Conservation (phyloP, 2,888 invertebrate genomes). For the Caenorhabditis becei region DNA sequence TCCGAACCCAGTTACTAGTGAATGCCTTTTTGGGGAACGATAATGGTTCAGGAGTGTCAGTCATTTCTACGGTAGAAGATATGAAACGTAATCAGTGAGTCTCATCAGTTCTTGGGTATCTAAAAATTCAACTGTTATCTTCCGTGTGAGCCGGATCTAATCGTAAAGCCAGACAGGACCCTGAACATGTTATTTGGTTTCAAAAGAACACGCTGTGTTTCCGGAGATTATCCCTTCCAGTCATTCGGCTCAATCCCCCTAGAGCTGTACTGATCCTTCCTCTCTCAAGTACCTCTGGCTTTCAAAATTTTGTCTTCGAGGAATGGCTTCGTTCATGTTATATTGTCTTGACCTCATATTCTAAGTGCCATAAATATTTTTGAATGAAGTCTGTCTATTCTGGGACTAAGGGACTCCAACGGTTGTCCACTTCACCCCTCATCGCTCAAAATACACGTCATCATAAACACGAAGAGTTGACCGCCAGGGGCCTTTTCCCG, state of each 20-base stretch:
- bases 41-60: too few species aligned
- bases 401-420: slow-evolving; percentile 9
- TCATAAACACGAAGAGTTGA: slow-evolving; percentile 12
- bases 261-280: background rate
- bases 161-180: too few species aligned
- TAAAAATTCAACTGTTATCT: too few species aligned
- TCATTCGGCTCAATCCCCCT: background rate
- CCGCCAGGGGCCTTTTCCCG: slow-evolving; percentile 26
- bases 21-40: too few species aligned
- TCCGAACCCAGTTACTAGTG: too few species aligned
- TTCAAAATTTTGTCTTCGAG: background rate
- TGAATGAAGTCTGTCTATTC: slow-evolving; percentile 15
- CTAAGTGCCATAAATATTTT: background rate
- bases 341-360: background rate
- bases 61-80: too few species aligned
- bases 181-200: too few species aligned
- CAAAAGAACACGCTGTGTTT: background rate
- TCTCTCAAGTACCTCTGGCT: background rate
- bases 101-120: too few species aligned
- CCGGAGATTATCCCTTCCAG: too few species aligned
- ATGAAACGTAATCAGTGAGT: too few species aligned
- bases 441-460: slow-evolving; percentile 44
- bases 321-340: background rate
- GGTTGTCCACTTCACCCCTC: slow-evolving; percentile 26
- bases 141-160: too few species aligned